Percentiles rank a stretch among this genome's conserved stretches.
Evolutionary conservation across 2,888 invertebrate species (phyloP).

Genomic region (Pristionchus entomophagus): DNA sequence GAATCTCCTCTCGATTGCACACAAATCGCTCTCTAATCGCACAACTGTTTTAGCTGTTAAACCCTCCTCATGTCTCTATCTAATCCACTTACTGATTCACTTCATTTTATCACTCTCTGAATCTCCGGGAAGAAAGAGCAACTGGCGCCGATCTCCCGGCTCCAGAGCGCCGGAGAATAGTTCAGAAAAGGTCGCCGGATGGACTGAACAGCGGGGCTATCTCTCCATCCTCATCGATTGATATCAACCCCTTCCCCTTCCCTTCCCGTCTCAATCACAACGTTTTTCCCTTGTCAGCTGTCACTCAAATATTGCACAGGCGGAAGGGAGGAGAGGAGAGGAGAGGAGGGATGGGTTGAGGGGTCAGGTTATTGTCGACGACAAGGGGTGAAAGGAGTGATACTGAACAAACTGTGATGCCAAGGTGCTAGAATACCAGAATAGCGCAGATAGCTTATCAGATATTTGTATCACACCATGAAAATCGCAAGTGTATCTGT

Average conservation of each 20-base stretch:
- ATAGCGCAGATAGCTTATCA: too few relatives aligned
- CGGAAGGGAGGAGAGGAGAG: neutral
- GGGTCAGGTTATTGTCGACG: neutral
- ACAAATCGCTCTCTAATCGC: too few relatives aligned
- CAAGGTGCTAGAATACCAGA: too few relatives aligned
- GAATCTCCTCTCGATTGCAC: too few relatives aligned
- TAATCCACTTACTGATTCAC: too few relatives aligned
- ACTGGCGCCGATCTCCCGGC: neutral
- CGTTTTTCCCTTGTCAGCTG: slow-evolving; percentile 26
- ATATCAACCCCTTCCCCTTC: neutral
- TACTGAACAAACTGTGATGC: neutral
- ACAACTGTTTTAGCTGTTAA: slow-evolving; percentile 3
- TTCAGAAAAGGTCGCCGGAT: too few relatives aligned
- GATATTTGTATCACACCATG: too few relatives aligned
- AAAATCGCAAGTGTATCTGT: too few relatives aligned
- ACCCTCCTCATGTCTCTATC: neutral
- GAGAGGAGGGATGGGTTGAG: neutral
- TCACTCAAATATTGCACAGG: slow-evolving; percentile 1
- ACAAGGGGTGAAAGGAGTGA: neutral
- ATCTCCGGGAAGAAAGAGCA: neutral
- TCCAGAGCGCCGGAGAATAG: too few relatives aligned
- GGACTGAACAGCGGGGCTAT: neutral
- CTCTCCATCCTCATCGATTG: neutral
- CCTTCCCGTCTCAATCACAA: neutral
- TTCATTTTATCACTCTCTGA: neutral